Percentiles rank a stretch among this genome's conserved stretches.
Conservation (phyloP, 2,797 vertebrate species). For the Tarsius wallacei region DNA sequence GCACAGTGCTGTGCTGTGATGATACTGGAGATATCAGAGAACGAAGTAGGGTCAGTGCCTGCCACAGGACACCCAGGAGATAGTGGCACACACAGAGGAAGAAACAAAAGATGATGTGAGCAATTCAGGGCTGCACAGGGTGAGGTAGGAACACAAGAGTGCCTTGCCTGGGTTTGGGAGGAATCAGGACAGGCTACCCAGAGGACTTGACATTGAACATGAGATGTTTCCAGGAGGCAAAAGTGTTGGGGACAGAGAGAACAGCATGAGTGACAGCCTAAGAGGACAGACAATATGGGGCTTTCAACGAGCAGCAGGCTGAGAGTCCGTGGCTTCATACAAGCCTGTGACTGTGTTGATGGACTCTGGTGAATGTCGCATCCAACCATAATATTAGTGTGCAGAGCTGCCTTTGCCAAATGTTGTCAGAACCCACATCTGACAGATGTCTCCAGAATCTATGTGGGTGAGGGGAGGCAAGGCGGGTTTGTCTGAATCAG, state of each 20-base stretch:
- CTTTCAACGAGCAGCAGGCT: not conserved
- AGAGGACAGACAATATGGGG: not conserved
- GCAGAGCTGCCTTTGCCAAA: not conserved
- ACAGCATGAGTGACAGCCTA: fast-evolving
- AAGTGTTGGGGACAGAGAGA: not conserved
- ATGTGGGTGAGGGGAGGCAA: fast-evolving
- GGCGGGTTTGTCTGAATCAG: too few relatives aligned
- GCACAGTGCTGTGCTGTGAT: too few relatives aligned
- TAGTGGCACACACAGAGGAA: too few relatives aligned
- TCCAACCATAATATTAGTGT: fast-evolving
- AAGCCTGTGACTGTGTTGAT: not conserved
- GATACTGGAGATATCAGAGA: not conserved
- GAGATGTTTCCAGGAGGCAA: not conserved
- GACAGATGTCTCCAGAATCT: not conserved
- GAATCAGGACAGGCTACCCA: not conserved
- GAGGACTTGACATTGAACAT: not conserved
- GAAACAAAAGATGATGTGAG: not conserved
- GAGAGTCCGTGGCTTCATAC: too few relatives aligned
- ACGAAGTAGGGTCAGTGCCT: not conserved
- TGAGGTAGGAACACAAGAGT: fast-evolving
- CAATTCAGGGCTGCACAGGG: fast-evolving
- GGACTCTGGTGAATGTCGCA: not conserved
- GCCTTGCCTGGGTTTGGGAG: not conserved
- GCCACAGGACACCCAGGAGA: too few relatives aligned
- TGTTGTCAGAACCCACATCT: fast-evolving